Conservation (phyloP, 2,888 invertebrate genomes). For the Apamea anceps region DNA sequence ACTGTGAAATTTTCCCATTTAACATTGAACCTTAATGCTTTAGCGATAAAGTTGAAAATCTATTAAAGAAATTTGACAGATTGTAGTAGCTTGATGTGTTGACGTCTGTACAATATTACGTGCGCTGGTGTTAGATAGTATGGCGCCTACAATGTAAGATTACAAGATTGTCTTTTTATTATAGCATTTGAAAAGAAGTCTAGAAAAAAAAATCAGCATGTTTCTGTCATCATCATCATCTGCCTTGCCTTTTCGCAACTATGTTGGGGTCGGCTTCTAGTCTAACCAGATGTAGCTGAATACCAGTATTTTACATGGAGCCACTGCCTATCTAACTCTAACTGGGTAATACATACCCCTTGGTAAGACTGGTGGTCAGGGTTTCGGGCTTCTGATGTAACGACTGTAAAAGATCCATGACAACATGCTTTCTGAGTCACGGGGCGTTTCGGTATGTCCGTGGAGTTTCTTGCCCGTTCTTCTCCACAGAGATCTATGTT, state of each 20-base stretch:
- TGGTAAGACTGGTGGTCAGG: not conserved
- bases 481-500: too few relatives aligned
- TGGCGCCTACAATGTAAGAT: not conserved
- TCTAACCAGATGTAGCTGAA: not conserved
- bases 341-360: not conserved
- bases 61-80: too few relatives aligned
- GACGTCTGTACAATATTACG: not conserved
- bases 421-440: too few relatives aligned
- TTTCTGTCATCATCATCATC: not conserved
- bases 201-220: not conserved
- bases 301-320: not conserved
- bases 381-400: not conserved
- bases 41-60: too few relatives aligned
- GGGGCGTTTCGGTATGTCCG: too few relatives aligned
- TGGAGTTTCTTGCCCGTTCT: too few relatives aligned
- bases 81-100: too few relatives aligned
- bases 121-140: not conserved
- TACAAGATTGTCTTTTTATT: not conserved
- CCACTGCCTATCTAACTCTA: not conserved
- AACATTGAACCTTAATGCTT: too few relatives aligned
- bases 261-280: not conserved
- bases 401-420: too few relatives aligned
- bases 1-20: too few relatives aligned
- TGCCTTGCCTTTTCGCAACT: not conserved
- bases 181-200: not conserved